Conservation (phyloP, 92 coral and sea anemone species). For the Desmophyllum pertusum region DNA sequence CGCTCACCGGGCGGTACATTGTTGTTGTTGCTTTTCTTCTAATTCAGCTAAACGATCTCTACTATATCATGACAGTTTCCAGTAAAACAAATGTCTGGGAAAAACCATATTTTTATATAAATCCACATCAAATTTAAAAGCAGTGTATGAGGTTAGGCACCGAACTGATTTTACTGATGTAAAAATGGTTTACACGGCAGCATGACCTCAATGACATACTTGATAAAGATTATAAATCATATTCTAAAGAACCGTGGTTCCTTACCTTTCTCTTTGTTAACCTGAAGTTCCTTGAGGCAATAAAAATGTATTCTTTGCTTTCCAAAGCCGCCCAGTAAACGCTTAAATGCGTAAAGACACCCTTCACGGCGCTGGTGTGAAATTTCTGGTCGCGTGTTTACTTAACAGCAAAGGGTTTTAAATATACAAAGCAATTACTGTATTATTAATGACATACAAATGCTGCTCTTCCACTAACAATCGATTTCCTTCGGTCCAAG, state of each 20-base stretch:
- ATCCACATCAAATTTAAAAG: neutral
- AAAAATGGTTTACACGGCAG: slow-evolving; percentile 1
- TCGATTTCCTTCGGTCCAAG: neutral
- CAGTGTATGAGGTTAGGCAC: neutral
- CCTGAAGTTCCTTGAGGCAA: neutral
- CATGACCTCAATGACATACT: too few relatives aligned
- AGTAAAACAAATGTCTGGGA: neutral
- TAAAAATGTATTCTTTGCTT: neutral
- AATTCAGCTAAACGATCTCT: neutral
- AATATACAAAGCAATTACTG: neutral
- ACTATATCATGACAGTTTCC: neutral
- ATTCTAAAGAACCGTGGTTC: neutral
- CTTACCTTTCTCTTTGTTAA: neutral
- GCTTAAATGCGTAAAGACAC: neutral
- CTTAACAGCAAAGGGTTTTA: neutral
- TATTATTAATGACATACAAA: neutral
- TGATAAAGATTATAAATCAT: too few relatives aligned
- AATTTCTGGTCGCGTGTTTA: neutral
- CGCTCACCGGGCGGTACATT: neutral
- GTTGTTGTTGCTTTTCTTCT: neutral
- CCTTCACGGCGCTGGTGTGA: neutral
- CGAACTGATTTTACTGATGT: neutral
- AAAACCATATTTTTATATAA: neutral
- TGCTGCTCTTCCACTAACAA: neutral
- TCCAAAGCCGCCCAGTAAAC: neutral